A percentile compares a stretch with the other conserved stretches of the same genome.
Conservation (phyloP, 2,888 invertebrate genomes). For the Oligia strigilis region DNA sequence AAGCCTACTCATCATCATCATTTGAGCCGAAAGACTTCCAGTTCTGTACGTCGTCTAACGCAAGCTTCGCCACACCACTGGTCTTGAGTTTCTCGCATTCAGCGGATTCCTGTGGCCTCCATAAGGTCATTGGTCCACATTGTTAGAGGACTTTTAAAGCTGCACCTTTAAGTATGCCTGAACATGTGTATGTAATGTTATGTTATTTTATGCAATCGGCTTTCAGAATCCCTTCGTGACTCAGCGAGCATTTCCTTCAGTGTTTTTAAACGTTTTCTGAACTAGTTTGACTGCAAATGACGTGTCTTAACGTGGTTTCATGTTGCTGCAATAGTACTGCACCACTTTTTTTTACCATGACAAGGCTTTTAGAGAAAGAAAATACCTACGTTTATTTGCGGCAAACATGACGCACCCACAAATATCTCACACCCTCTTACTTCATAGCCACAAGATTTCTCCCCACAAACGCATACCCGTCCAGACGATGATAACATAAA, state of each 20-base stretch:
- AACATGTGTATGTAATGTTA: neutral
- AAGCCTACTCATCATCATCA: neutral
- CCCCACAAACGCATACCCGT: conserved; percentile 52
- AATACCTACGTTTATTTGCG: too few species aligned
- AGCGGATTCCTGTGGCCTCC: neutral
- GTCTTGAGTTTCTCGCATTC: too few species aligned
- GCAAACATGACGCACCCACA: too few species aligned
- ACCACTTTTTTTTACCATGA: too few species aligned
- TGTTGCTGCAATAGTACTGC: too few species aligned
- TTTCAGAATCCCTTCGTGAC: too few species aligned
- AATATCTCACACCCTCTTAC: conserved; percentile 1
- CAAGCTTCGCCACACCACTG: neutral
- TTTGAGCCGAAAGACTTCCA: neutral
- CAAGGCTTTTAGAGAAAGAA: too few species aligned
- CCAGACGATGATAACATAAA: conserved; percentile 70
- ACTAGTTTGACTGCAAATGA: too few species aligned
- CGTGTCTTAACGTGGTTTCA: too few species aligned
- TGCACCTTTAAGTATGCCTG: neutral
- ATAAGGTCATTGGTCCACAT: neutral
- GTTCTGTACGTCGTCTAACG: neutral
- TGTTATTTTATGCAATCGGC: too few species aligned
- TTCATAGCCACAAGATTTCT: conserved; percentile 48
- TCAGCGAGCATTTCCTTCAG: too few species aligned
- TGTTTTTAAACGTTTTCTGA: too few species aligned
- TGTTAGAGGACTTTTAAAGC: neutral